These are phyloP conservation scores for Cephonodes hylas DNA, from an alignment of 2,888 invertebrate genomes.

Conservation along the genomic window DNA sequence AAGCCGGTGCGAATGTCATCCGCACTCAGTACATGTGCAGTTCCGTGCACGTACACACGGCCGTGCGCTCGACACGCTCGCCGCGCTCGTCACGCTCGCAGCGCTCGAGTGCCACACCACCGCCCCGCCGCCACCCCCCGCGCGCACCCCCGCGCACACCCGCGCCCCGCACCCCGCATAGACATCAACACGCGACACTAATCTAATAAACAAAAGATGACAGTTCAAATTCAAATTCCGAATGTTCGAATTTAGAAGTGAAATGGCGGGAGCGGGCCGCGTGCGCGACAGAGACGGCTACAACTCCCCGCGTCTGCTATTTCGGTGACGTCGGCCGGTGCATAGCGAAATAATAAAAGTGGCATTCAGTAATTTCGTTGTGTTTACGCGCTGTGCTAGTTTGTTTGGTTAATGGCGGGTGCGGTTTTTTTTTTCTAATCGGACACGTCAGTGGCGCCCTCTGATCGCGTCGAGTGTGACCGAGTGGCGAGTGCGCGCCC, in stretches of 20 bases:
- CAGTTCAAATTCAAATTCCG: slow-evolving; percentile 52
- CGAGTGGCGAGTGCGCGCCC: slow-evolving; percentile 39
- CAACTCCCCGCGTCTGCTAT: slow-evolving; percentile 57
- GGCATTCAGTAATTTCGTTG: slow-evolving; percentile 78
- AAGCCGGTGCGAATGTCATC: slow-evolving; percentile 76
- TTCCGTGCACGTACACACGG: slow-evolving; percentile 66
- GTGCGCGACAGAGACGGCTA: slow-evolving; percentile 65
- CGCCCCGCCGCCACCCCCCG: slow-evolving; percentile 11
- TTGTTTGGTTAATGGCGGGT: slow-evolving; percentile 64
- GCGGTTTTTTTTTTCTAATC: slow-evolving; percentile 33
- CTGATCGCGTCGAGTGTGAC: slow-evolving; percentile 32
- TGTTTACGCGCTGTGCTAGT: slow-evolving; percentile 80
- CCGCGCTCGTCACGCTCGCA: slow-evolving; percentile 20
- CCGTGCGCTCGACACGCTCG: slow-evolving; percentile 51
- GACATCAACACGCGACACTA: slow-evolving; percentile 32
- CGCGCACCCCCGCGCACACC: slow-evolving; percentile 13
- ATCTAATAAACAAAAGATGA: slow-evolving; percentile 38
- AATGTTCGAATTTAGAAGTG: slow-evolving; percentile 62
- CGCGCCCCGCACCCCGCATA: slow-evolving; percentile 36
- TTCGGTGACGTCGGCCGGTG: slow-evolving; percentile 74
- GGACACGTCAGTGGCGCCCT: slow-evolving; percentile 57
- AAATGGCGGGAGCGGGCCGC: slow-evolving; percentile 48
- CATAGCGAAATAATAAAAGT: slow-evolving; percentile 80
- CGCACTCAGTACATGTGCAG: slow-evolving; percentile 71
- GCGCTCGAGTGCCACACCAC: slow-evolving; percentile 29